Evolutionary conservation across 1,140 invertebrate species (phyloP).

Genomic region (Mercenaria mercenaria): DNA sequence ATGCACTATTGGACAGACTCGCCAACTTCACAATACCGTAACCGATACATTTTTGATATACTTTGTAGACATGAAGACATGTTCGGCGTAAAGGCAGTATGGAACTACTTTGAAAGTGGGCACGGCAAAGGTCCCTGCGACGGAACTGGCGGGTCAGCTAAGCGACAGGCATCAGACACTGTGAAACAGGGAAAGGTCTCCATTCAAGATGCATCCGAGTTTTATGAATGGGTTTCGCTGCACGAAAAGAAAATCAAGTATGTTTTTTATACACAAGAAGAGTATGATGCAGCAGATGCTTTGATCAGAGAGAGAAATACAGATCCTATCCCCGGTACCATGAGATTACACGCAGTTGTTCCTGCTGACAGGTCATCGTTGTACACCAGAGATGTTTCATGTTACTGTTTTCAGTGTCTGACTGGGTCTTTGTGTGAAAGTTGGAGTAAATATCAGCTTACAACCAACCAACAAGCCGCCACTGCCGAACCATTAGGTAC

Average conservation of each 20-base stretch:
- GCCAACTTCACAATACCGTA: neutral
- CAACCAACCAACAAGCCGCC: too few species aligned
- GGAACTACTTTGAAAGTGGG: conserved; percentile 58
- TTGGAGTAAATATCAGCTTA: too few species aligned
- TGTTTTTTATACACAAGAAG: neutral
- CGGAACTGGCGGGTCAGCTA: neutral
- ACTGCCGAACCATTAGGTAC: too few species aligned
- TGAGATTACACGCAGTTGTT: neutral
- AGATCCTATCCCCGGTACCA: neutral
- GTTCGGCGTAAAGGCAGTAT: conserved; percentile 24
- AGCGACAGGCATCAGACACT: conserved; percentile 63
- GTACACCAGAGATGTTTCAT: neutral
- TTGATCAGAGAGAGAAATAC: neutral
- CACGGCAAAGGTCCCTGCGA: neutral
- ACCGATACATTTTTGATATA: conserved; percentile 8
- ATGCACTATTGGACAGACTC: conserved; percentile 60
- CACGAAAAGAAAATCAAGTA: neutral
- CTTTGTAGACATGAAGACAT: conserved; percentile 40
- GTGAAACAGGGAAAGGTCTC: conserved; percentile 7
- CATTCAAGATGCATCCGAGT: conserved; percentile 67
- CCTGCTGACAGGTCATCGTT: neutral
- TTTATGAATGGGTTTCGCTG: conserved; percentile 44
- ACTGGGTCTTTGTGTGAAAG: too few species aligned
- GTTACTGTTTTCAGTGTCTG: neutral
- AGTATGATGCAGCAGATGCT: neutral